Percentiles rank a stretch among this genome's conserved stretches.
These are phyloP conservation scores for Conus canariensis DNA, from an alignment of 2,888 invertebrate species.

Conservation along the genomic window DNA sequence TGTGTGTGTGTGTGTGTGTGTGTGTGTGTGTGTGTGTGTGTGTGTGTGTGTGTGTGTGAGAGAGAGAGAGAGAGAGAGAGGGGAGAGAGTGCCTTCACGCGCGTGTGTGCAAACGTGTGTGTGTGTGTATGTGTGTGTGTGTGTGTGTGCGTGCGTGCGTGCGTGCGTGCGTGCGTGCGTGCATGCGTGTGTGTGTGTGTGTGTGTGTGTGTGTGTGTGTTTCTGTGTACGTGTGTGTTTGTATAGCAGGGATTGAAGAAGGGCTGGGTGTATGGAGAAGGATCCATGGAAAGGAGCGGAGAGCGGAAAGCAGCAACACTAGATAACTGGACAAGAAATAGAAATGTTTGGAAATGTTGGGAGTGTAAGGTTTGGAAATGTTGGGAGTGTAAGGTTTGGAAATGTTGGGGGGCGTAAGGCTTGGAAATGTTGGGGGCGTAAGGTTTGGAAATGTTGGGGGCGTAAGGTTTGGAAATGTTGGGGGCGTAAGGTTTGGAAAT, in stretches of 20 bases:
- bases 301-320: neutral
- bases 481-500: neutral
- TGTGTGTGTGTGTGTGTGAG: neutral
- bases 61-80: no score
- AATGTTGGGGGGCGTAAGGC: neutral
- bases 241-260: neutral
- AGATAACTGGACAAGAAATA: no score
- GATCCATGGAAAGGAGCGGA: neutral
- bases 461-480: neutral
- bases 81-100: no score
- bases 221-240: neutral
- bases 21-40: neutral
- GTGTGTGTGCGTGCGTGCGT: neutral
- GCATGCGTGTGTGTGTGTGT: neutral
- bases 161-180: neutral
- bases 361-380: neutral
- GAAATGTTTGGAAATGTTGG: neutral
- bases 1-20: no score
- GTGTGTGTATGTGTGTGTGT: neutral
- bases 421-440: neutral
- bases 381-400: neutral
- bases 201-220: neutral
- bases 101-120: neutral
- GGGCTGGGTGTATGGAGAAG: neutral
- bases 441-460: neutral